phyloP scores from a whole-genome alignment of 2,113 vertebrate genomes.

The Irena cyanogastra region DNA sequence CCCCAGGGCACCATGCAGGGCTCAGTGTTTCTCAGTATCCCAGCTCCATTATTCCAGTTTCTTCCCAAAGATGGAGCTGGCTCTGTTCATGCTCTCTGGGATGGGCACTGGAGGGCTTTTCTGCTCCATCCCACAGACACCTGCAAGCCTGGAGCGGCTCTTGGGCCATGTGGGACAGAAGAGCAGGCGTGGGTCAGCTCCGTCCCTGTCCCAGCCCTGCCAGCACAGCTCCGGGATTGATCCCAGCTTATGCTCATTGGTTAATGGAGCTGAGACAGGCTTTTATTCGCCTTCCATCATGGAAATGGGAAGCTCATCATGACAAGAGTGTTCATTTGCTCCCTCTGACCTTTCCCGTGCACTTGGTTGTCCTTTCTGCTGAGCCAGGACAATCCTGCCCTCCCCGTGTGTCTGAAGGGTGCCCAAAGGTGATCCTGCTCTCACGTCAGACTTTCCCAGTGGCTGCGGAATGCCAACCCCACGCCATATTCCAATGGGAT shows the following conservation, averaged over 20 bases:
- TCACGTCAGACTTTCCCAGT: background rate
- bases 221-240: background rate
- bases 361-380: background rate
- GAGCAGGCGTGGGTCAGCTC: fast-evolving
- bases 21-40: background rate
- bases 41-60: background rate
- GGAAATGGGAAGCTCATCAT: conserved; percentile 10
- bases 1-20: fast-evolving
- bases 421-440: background rate
- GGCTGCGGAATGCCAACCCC: background rate
- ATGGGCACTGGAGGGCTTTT: background rate
- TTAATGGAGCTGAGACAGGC: background rate
- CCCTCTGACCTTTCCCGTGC: background rate
- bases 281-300: background rate
- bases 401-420: background rate
- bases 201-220: background rate
- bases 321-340: background rate
- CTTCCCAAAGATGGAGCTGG: background rate
- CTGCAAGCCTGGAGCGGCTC: background rate
- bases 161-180: fast-evolving
- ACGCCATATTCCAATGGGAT: background rate
- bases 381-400: background rate
- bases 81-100: background rate
- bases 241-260: background rate
- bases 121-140: fast-evolving